phyloP scores from a whole-genome alignment of 64 coral and sea anemone genomes.

The Stylophora pistillata region DNA sequence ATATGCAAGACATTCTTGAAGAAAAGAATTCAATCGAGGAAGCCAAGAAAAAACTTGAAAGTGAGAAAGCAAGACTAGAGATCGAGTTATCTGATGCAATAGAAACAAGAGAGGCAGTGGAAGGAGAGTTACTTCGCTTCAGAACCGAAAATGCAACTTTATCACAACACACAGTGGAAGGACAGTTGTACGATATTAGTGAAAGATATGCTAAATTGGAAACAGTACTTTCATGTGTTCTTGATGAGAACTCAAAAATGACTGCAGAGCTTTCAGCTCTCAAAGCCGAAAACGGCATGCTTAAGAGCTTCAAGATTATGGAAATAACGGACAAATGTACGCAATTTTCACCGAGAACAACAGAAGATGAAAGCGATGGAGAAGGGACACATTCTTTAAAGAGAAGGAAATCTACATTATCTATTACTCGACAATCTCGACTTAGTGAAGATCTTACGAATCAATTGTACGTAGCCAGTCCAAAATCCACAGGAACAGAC shows the following conservation, averaged over 20 bases:
- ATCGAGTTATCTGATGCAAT: conserved; percentile 84
- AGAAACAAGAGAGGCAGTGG: conserved; percentile 70
- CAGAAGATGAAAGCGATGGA: conserved; percentile 72
- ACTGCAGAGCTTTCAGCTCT: conserved; percentile 51
- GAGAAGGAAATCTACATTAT: background rate
- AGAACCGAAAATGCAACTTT: conserved; percentile 24
- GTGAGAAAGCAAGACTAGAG: conserved; percentile 71
- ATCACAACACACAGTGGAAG: conserved; percentile 25
- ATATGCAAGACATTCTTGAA: conserved; percentile 28
- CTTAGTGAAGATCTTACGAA: background rate
- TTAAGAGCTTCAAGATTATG: conserved; percentile 77
- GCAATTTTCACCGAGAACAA: conserved; percentile 75
- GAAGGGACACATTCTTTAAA: background rate
- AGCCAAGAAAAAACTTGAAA: conserved; percentile 56
- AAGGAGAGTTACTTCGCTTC: conserved; percentile 53
- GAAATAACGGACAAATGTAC: conserved; percentile 83
- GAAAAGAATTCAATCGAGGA: conserved; percentile 48
- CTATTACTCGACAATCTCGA: background rate
- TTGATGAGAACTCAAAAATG: conserved; percentile 83
- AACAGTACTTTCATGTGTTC: conserved; percentile 60
- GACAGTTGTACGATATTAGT: conserved; percentile 28
- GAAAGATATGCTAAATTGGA: conserved; percentile 81
- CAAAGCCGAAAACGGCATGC: conserved; percentile 68
- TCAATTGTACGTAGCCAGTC: background rate
- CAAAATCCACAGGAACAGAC: background rate